Evolutionary conservation across 2,888 invertebrate species (phyloP), one percentile per base, ranked within the genome.

Genomic region (Lapara coniferarum): DNA sequence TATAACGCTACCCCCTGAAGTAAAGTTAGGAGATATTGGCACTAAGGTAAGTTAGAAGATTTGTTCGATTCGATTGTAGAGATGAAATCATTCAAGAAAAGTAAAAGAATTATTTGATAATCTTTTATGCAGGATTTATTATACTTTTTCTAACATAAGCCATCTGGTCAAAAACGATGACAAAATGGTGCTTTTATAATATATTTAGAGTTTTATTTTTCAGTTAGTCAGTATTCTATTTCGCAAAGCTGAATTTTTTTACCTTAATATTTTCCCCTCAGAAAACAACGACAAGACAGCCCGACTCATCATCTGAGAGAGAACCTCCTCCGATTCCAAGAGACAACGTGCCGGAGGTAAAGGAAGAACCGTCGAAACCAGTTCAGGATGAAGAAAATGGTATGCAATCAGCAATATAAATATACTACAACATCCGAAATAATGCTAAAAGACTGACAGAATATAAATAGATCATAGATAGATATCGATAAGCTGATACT

Each of bases 1-100:
- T 75, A 94, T 95, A 76, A 95, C 95, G 0, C 81, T 95, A 70
- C 94, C 95, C n/a, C 93, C 95, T n/a, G 95, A 95, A 80, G 95
- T 93, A 46, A 93, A 90, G 67, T 83, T 93, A 19, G 94, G 94
- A 4, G 93, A 93, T 77, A 83, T 94, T 67, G 92, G 90, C 7
- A 89, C 90, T 69, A 94, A 94, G 90, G 94, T 93, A 81, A 72
- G 77, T 69, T 37, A 55, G 37, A 37, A 37, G 5, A 7, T 37
- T 7, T 37, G 37, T 2, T 37, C 0, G 37, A 7, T 37, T 7
- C 0, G 37, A 6, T 37, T 37, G 37, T 37, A 8, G 8, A 37
- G 4, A 37, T 3, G 4, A 37, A 37, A 37, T 0, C 37, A 37
- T 3, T 37, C 3, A 7, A 4, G 37, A 37, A 37, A 37, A 37